phyloP scores from a whole-genome alignment of 2,113 vertebrate genomes.

The Isurus oxyrinchus region DNA sequence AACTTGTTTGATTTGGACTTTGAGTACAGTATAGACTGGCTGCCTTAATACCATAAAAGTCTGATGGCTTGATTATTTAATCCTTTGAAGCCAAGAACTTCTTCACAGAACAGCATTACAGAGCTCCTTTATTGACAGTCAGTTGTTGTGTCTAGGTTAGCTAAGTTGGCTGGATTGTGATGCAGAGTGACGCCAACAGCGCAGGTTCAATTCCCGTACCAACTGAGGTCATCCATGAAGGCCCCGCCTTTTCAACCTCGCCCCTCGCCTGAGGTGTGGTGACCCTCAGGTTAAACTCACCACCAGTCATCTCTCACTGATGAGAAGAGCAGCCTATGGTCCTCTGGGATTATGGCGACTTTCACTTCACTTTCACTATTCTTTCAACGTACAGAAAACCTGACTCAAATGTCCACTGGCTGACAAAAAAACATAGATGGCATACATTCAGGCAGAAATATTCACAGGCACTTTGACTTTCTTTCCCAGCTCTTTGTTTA shows the following conservation, averaged over 20 bases:
- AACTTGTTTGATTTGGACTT: slow-evolving; percentile 3
- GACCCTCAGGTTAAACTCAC: too few relatives aligned
- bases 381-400: not conserved
- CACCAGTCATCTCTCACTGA: too few relatives aligned
- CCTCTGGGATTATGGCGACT: too few relatives aligned
- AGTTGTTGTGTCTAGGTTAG: slow-evolving; percentile 4
- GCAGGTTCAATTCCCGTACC: too few relatives aligned
- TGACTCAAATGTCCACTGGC: slow-evolving; percentile 23
- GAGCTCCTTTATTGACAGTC: slow-evolving; percentile 24
- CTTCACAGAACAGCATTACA: not conserved
- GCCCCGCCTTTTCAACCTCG: too few relatives aligned
- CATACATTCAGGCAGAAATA: slow-evolving; percentile 12
- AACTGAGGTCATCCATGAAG: too few relatives aligned
- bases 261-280: too few relatives aligned
- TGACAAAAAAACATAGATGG: slow-evolving; percentile 31
- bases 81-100: slow-evolving; percentile 33
- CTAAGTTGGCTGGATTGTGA: too few relatives aligned
- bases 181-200: too few relatives aligned
- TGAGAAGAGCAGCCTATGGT: too few relatives aligned
- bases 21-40: slow-evolving; percentile 2
- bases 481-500: not conserved
- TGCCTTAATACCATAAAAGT: slow-evolving; percentile 32
- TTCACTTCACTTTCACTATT: not conserved
- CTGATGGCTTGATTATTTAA: slow-evolving; percentile 35
- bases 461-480: slow-evolving; percentile 3